phyloP scores from a whole-genome alignment of 2,888 invertebrate genomes.

The Sinohyriopsis cumingii region DNA sequence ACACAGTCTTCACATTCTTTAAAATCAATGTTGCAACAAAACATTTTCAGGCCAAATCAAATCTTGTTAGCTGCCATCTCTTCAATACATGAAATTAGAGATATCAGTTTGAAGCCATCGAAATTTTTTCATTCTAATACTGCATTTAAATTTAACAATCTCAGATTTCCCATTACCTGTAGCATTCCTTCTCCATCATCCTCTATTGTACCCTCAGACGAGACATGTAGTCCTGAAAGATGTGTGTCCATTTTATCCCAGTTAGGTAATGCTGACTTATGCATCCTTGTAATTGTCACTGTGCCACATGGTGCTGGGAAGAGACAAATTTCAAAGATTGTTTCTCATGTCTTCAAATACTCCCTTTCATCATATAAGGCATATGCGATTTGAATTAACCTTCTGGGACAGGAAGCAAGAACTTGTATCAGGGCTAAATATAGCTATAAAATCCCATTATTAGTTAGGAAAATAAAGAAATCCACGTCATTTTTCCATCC shows the following conservation, averaged over 20 bases:
- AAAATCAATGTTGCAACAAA: too few relatives aligned
- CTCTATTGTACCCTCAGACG: slow-evolving; percentile 87
- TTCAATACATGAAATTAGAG: too few relatives aligned
- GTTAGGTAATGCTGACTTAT: slow-evolving; percentile 73
- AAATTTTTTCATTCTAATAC: too few relatives aligned
- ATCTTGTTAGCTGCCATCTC: too few relatives aligned
- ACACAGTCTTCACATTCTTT: too few relatives aligned
- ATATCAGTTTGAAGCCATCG: too few relatives aligned
- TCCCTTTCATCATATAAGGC: not conserved
- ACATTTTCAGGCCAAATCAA: too few relatives aligned
- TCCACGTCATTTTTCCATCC: not conserved
- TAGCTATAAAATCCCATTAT: not conserved
- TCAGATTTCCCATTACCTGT: slow-evolving; percentile 59
- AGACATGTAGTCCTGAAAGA: slow-evolving; percentile 81
- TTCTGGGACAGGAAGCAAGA: not conserved
- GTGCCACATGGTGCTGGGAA: slow-evolving; percentile 80
- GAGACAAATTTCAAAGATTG: not conserved
- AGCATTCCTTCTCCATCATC: slow-evolving; percentile 85
- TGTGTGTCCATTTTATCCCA: slow-evolving; percentile 75
- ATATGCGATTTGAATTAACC: not conserved
- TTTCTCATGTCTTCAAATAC: not conserved
- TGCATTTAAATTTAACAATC: too few relatives aligned
- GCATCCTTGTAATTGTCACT: slow-evolving; percentile 85
- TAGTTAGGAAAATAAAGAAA: not conserved
- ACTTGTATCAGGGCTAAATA: too few relatives aligned